phyloP scores from a whole-genome alignment of 2,797 vertebrate genomes.

The Epinephelus awoara region DNA sequence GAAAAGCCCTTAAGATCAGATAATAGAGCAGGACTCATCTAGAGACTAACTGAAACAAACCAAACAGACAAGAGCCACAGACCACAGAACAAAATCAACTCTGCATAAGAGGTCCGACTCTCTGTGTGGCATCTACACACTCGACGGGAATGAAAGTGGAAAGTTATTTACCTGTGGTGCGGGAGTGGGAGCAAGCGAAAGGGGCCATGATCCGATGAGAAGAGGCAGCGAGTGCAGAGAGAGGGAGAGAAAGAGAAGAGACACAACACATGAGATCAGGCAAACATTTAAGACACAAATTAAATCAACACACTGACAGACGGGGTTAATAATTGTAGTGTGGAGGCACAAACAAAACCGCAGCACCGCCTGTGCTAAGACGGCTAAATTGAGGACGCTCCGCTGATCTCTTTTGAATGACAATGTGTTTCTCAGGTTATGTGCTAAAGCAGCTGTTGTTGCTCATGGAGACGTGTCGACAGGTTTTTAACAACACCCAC shows the following conservation, averaged over 20 bases:
- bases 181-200: not conserved
- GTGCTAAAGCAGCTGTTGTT: constrained; percentile 29
- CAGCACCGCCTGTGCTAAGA: not conserved
- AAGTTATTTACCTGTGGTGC: constrained; percentile 57
- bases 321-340: not conserved
- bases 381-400: constrained; percentile 4
- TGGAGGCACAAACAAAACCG: not conserved
- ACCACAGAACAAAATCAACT: not conserved
- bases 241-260: not conserved
- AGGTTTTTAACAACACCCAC: constrained; percentile 43
- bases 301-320: not conserved
- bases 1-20: not conserved
- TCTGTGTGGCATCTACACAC: too few relatives aligned
- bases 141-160: not conserved
- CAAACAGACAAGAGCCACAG: not conserved
- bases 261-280: not conserved
- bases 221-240: constrained; percentile 3
- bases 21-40: not conserved
- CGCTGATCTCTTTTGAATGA: constrained; percentile 8
- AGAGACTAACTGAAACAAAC: not conserved
- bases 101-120: not conserved
- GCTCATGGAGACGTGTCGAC: constrained; percentile 10
- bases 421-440: constrained; percentile 21
- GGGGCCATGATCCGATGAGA: not conserved
- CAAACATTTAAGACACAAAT: not conserved